Base-by-base conservation (phyloP, 2,113 vertebrate genomes). In the Holacanthus passer region DNA sequence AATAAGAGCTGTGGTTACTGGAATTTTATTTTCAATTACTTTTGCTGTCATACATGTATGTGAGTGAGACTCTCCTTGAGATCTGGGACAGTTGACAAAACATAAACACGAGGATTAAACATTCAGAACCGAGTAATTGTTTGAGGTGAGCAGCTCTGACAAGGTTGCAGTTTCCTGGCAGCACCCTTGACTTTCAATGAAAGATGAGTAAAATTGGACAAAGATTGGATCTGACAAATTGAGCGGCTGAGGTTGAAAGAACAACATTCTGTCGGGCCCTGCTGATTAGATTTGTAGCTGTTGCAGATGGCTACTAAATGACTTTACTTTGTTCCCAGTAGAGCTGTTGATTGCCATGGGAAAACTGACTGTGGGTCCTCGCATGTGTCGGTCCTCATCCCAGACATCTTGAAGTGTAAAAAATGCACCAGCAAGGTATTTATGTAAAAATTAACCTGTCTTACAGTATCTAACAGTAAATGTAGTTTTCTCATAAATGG, bases 201-300 rank as follows among this genome's bases (percentile, higher is more conserved):
- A 77, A 78, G 50, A 80, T 68, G 35, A 71, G 73, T 73, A 63
- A 56, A 66, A 71, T 48, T 71, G 17, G 52, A 78, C 59, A 32
- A 71, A 78, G 73, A 48, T 81, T 67, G 81, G 29, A 77, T 74
- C 68, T 73, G 80, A 81, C 41, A 75, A 75, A 66, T 56, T 48
- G 37, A 78, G 58, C 58, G 1, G 53, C 58, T 66, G 64, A 60
- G 52, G 74, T 29, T 77, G 73, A 73, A 73, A 73, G 73, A 81
- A 69, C 67, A 69, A 67, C 47, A 52, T 59, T 59, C 52, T 55
- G 65, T 71, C 2, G 0, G 17, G 29, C 45, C 64, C 11, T 71
- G 55, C 67, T 77, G 81, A 87, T 87, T 70, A 84, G 58, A 77
- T 77, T 77, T 70, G 64, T 41, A 32, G 50, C 50, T 73, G 50